Conservation (phyloP, 2,888 invertebrate species). For the Hartigia nigra region DNA sequence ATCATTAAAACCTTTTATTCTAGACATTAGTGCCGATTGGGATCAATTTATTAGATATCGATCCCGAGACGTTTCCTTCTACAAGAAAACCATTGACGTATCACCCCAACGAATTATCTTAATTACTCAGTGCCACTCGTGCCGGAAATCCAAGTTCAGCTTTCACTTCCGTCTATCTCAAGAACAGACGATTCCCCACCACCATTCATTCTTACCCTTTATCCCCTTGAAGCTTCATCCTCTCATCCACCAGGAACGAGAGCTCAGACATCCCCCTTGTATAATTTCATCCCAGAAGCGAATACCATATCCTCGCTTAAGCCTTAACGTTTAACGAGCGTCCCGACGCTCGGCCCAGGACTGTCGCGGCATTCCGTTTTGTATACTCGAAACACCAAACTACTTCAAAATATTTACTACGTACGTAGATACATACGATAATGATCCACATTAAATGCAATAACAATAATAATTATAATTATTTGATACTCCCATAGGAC, state of each 20-base stretch:
- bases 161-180: background rate
- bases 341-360: background rate
- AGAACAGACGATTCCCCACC: background rate
- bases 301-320: background rate
- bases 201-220: background rate
- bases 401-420: background rate
- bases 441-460: background rate
- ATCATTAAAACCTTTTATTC: conserved; percentile 7
- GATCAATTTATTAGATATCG: background rate
- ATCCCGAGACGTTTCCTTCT: background rate
- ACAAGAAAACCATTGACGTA: background rate
- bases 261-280: background rate
- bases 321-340: background rate
- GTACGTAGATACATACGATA: background rate
- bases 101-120: background rate
- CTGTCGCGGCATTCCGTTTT: background rate
- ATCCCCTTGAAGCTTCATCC: background rate
- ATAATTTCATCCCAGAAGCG: background rate
- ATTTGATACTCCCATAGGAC: background rate
- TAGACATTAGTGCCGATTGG: background rate
- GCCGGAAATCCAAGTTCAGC: background rate
- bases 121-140: background rate
- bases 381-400: background rate
- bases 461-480: background rate
- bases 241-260: background rate